Evolutionary conservation across 2,797 vertebrate genomes (phyloP), one percentile per base, ranked within the genome.

Genomic region (Margarornis squamiger): DNA sequence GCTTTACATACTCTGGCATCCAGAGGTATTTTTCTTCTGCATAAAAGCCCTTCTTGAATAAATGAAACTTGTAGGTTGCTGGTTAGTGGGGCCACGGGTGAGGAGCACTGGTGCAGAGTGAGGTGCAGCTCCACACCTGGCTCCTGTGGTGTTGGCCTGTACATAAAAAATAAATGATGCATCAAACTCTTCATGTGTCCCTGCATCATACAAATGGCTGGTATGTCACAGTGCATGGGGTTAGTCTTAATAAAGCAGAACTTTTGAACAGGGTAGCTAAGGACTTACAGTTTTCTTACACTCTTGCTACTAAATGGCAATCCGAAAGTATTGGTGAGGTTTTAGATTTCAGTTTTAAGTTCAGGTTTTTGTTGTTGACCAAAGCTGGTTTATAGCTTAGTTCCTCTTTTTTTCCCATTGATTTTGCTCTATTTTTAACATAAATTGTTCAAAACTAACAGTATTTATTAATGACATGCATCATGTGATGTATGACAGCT

Each of bases 81-180:
- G 29, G 38, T 7, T 43, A 17, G 15, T 0, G 0, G 24, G 63
- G 55, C 46, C 0, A 0, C 15, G 38, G 58, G 41, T 0, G 5
- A 86, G 52, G 24, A 58, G 2, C 1, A 0, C 11, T 39, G 68
- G 14, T 58, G n/a, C 55, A 58, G 63, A 58, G 63, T 10, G 1
- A 16, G 4, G 36, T 10, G 41, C 46, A 15, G 46, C 52, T 30
- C 9, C 30, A 8, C 23, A 13, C 68, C n/a, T 65, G 41, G 30
- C 46, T 68, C 19, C 51, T 14, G 11, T 10, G 21, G 62, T 14
- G 8, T 15, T 39, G 45, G 2, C 17, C 24, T 21, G 16, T 22
- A 58, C 11, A 4, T 16, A 29, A 67, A 18, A 13, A 45, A 1
- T 7, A 29, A 29, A 13, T 38, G 18, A 30, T 20, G 10, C 30